These are phyloP conservation scores for Eristalinus sepulchralis DNA, from an alignment of 2,888 invertebrate genomes.

Conservation along the genomic window DNA sequence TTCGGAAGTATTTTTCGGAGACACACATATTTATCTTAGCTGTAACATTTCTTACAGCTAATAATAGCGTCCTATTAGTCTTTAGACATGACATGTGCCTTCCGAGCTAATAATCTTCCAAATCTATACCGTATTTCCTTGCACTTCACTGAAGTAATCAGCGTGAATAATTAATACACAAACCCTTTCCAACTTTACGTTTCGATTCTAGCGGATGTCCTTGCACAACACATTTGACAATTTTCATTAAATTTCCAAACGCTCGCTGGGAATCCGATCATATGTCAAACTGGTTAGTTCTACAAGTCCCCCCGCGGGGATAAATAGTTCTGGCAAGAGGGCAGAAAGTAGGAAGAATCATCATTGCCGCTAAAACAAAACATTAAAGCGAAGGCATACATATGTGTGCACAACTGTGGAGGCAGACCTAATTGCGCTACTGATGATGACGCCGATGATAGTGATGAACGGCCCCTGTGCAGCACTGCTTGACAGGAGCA, in stretches of 20 bases:
- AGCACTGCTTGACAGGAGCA: not conserved
- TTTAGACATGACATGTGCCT: too few relatives aligned
- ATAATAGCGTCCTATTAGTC: too few relatives aligned
- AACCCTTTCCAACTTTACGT: constrained; percentile 33
- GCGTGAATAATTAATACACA: not conserved
- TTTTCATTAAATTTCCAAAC: constrained; percentile 47
- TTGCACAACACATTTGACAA: constrained; percentile 35
- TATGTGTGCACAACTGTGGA: constrained; percentile 58
- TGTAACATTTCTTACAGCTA: too few relatives aligned
- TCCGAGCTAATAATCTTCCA: too few relatives aligned
- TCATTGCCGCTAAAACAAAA: constrained; percentile 56
- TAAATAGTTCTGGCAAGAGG: constrained; percentile 19
- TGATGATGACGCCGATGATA: constrained; percentile 62
- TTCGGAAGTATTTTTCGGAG: too few relatives aligned
- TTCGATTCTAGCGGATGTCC: constrained; percentile 47
- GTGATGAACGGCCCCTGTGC: constrained; percentile 52
- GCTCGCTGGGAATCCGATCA: constrained; percentile 58
- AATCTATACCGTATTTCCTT: too few relatives aligned
- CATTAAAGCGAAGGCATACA: constrained; percentile 22
- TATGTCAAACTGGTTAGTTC: constrained; percentile 44
- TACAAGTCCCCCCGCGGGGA: constrained; percentile 25
- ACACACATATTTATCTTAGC: too few relatives aligned
- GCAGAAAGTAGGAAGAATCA: constrained; percentile 42
- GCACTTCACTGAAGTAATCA: not conserved
- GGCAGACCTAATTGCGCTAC: constrained; percentile 52